These are phyloP conservation scores for Dryococelus australis DNA, from an alignment of 2,888 invertebrate species.

Conservation along the genomic window DNA sequence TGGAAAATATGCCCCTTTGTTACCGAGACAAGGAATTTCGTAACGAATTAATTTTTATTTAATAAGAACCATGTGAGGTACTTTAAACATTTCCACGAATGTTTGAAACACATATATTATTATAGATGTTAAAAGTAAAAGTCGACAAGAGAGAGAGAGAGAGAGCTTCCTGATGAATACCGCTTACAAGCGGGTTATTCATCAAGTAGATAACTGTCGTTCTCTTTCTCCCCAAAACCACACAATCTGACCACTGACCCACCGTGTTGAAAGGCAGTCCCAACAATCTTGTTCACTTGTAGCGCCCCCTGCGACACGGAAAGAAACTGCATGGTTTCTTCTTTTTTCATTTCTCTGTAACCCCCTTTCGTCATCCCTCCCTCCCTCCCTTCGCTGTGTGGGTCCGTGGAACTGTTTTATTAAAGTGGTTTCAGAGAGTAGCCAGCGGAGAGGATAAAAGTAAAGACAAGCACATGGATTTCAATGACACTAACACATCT, in stretches of 20 bases:
- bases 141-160: too few species aligned
- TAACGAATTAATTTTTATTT: too few species aligned
- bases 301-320: not conserved
- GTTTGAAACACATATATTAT: too few species aligned
- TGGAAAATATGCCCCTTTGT: too few species aligned
- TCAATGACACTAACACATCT: not conserved
- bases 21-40: too few species aligned
- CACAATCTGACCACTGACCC: not conserved
- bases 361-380: not conserved
- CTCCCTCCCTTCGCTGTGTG: not conserved
- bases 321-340: not conserved
- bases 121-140: too few species aligned
- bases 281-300: not conserved
- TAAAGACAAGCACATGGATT: not conserved
- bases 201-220: too few species aligned
- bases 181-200: too few species aligned
- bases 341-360: not conserved
- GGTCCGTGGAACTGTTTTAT: not conserved
- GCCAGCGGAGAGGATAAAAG: not conserved
- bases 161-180: too few species aligned
- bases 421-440: not conserved
- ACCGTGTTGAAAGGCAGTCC: not conserved
- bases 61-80: too few species aligned
- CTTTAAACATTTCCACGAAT: too few species aligned
- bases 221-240: too few species aligned